Evolutionary conservation across 1,140 invertebrate species (phyloP).

Genomic region (Bombus huntii): DNA sequence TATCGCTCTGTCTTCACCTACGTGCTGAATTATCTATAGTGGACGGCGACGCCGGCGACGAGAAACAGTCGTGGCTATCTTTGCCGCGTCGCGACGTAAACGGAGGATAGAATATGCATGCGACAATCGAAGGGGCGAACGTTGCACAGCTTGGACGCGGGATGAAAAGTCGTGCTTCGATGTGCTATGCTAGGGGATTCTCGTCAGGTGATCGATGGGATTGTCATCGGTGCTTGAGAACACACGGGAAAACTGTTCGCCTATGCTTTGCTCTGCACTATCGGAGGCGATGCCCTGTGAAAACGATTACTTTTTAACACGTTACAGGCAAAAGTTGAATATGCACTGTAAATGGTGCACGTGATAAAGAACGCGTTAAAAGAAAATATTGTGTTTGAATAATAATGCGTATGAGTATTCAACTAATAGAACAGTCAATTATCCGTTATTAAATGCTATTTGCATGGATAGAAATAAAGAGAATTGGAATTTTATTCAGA

Average conservation of each 20-base stretch:
- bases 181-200: constrained; percentile 7
- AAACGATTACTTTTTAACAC: background rate
- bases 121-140: constrained; percentile 1
- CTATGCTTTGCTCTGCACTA: background rate
- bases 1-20: constrained; percentile 64
- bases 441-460: no score
- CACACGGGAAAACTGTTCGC: background rate
- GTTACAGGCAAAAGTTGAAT: no score
- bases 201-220: constrained; percentile 35
- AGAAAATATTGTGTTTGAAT: background rate
- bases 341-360: background rate
- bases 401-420: no score
- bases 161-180: constrained; percentile 7
- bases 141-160: background rate
- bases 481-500: no score
- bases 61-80: constrained; percentile 19
- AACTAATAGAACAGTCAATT: no score
- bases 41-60: constrained; percentile 12
- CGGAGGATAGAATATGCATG: constrained; percentile 42
- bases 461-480: no score
- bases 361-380: background rate
- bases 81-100: constrained; percentile 26
- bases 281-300: background rate
- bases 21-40: constrained; percentile 58
- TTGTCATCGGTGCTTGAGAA: constrained; percentile 19